phyloP scores from a whole-genome alignment of 1,140 invertebrate genomes.

The Vanessa tameamea region DNA sequence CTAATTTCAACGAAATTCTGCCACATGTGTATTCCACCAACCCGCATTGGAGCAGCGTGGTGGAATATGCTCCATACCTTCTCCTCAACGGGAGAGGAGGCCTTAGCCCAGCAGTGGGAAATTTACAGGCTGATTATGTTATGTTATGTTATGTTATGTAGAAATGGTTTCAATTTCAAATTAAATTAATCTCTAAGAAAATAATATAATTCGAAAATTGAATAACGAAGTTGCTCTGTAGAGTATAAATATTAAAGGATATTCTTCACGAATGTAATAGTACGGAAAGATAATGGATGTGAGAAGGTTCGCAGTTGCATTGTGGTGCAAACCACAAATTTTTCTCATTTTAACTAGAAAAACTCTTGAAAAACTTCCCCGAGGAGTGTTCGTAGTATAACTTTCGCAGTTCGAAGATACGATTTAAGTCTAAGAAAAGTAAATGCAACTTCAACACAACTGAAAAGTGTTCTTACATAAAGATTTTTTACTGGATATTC shows the following conservation, averaged over 20 bases:
- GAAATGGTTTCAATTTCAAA: too few species aligned
- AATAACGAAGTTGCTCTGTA: background rate
- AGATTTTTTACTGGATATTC: background rate
- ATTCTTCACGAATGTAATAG: conserved; percentile 26
- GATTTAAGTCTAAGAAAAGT: conserved; percentile 12
- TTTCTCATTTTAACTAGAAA: conserved; percentile 38
- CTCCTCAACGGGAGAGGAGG: too few species aligned
- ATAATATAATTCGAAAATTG: too few species aligned
- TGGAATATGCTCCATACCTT: too few species aligned
- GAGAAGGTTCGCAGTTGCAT: conserved; percentile 34
- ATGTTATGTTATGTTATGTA: too few species aligned
- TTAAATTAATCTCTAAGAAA: too few species aligned
- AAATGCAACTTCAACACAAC: background rate
- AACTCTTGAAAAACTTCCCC: conserved; percentile 29
- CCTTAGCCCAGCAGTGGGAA: too few species aligned
- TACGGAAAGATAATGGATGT: conserved; percentile 39
- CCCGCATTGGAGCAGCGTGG: too few species aligned
- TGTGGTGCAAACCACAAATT: conserved; percentile 29
- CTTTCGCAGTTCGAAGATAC: conserved; percentile 23
- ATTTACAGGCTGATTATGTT: too few species aligned
- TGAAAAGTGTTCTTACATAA: background rate
- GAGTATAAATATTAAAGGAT: conserved; percentile 5
- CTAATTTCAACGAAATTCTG: too few species aligned
- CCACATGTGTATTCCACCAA: too few species aligned
- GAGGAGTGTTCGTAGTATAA: conserved; percentile 26